phyloP scores from a whole-genome alignment of 2,888 invertebrate genomes.

The Pristionchus maxplancki region DNA sequence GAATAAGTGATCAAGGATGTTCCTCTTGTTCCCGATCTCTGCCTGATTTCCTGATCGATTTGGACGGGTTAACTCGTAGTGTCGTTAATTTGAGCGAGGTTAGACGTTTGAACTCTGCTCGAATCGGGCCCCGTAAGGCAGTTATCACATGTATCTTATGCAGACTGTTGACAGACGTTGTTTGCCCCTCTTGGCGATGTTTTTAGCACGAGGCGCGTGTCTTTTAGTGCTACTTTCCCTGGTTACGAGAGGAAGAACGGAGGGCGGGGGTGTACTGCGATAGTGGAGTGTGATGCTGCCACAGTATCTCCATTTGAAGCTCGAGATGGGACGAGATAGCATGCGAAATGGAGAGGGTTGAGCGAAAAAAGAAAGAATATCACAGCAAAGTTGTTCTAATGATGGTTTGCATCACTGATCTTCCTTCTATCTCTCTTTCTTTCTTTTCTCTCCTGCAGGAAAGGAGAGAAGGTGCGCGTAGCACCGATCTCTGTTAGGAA shows the following conservation, averaged over 20 bases:
- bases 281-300: not conserved
- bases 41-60: conserved; percentile 12
- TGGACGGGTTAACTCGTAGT: conserved; percentile 1
- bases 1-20: conserved; percentile 2
- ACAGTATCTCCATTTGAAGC: not conserved
- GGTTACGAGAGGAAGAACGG: not conserved
- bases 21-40: conserved; percentile 17
- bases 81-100: not conserved
- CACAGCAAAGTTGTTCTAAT: conserved; percentile 20
- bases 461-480: not conserved
- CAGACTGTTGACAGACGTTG: not conserved
- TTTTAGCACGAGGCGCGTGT: not conserved
- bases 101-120: conserved; percentile 23
- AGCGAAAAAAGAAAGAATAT: not conserved
- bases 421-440: not conserved
- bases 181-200: not conserved
- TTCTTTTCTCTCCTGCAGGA: conserved; percentile 32
- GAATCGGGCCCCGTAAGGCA: not conserved
- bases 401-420: conserved; percentile 43
- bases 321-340: not conserved
- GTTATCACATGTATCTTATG: not conserved
- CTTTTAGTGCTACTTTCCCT: not conserved
- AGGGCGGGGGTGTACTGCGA: not conserved
- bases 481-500: conserved; percentile 24
- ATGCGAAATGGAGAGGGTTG: not conserved